These are phyloP conservation scores for Rhopalosiphum padi DNA, from an alignment of 1,140 invertebrate genomes.

Conservation along the genomic window DNA sequence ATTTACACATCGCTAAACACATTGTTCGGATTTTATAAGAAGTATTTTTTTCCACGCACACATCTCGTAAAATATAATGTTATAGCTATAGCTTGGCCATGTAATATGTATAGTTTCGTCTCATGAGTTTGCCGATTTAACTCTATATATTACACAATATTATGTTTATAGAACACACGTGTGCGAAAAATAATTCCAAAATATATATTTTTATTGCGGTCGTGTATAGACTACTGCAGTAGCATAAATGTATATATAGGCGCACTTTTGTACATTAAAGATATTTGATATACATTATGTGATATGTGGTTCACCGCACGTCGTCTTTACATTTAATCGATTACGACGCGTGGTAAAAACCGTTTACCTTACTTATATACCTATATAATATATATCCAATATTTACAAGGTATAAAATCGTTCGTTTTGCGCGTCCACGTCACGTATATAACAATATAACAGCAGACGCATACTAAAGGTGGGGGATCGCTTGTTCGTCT, in stretches of 20 bases:
- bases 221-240: background rate
- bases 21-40: conserved; percentile 10
- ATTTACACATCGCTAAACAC: conserved; percentile 31
- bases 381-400: conserved; percentile 3
- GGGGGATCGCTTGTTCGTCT: background rate
- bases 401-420: conserved; percentile 1
- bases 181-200: background rate
- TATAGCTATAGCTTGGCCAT: background rate
- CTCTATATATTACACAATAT: background rate
- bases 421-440: background rate
- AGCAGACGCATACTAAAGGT: background rate
- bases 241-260: background rate
- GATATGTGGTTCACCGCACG: background rate
- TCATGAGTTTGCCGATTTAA: background rate
- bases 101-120: background rate
- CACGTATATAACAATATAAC: conserved; percentile 23
- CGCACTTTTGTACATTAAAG: background rate
- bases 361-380: background rate
- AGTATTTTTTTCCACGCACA: background rate
- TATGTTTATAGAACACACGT: background rate
- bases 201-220: conserved; percentile 3
- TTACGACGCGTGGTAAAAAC: background rate
- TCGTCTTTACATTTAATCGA: conserved; percentile 9
- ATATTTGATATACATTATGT: conserved; percentile 14
- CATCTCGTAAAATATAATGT: background rate